These are phyloP conservation scores for Calidris pygmaea DNA, from an alignment of 2,113 vertebrate species.

Conservation along the genomic window DNA sequence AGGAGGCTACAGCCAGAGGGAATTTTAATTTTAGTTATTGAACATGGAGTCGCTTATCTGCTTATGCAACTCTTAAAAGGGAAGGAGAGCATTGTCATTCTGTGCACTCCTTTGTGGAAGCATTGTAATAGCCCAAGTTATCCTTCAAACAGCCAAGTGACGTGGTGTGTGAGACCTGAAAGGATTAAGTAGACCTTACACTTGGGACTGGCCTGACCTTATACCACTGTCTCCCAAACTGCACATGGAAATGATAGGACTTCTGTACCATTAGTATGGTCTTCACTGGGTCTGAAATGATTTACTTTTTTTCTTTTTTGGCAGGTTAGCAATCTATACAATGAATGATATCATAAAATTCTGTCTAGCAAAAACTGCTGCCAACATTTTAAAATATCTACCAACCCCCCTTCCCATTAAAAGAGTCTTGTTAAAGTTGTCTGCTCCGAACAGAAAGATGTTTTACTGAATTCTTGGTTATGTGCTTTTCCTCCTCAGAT, in stretches of 20 bases:
- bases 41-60: neutral
- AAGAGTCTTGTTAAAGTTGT: neutral
- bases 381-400: neutral
- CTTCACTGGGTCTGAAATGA: neutral
- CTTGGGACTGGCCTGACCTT: neutral
- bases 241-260: neutral
- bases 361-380: neutral
- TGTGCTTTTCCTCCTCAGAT: neutral
- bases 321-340: neutral
- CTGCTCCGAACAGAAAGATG: neutral
- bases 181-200: neutral
- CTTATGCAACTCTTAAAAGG: neutral
- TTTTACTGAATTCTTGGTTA: neutral
- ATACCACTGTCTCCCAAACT: neutral
- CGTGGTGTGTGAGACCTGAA: neutral
- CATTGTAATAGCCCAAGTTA: neutral
- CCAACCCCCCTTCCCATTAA: neutral
- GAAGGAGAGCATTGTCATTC: neutral
- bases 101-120: neutral
- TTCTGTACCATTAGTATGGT: neutral
- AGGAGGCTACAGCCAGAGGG: neutral
- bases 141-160: neutral
- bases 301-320: neutral
- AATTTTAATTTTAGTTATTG: neutral
- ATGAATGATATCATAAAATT: neutral